phyloP scores from a whole-genome alignment of 1,140 invertebrate species.

The Gryon sp. region DNA sequence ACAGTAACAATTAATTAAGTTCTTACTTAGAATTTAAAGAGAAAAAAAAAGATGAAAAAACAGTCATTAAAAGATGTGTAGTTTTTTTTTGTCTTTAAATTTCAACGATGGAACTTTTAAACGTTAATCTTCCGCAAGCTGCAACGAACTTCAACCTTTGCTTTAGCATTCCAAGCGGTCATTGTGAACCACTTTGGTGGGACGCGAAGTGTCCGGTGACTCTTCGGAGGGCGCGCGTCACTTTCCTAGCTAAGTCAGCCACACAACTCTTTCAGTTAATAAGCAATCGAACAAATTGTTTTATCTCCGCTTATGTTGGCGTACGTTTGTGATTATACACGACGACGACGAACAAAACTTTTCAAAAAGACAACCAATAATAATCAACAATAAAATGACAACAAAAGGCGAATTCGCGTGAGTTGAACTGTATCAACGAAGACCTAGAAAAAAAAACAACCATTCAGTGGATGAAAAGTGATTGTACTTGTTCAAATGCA shows the following conservation, averaged over 20 bases:
- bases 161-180: conserved; percentile 4
- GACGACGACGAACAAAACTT: conserved; percentile 45
- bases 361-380: conserved; percentile 21
- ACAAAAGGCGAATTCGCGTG: too few relatives aligned
- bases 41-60: too few relatives aligned
- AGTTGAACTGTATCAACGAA: neutral
- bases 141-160: conserved; percentile 33
- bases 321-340: conserved; percentile 26
- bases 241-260: conserved; percentile 58
- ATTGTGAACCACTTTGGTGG: conserved; percentile 7
- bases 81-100: conserved; percentile 6
- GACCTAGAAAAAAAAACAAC: conserved; percentile 21
- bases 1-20: conserved; percentile 19
- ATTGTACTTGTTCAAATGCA: too few relatives aligned
- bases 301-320: conserved; percentile 44
- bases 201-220: neutral
- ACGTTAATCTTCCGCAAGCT: conserved; percentile 1
- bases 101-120: neutral
- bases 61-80: too few relatives aligned
- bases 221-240: conserved; percentile 20
- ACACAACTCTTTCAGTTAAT: conserved; percentile 43
- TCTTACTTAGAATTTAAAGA: neutral
- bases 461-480: too few relatives aligned
- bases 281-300: conserved; percentile 61
- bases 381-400: conserved; percentile 1